Conservation (phyloP, 23 tunicate genomes). For the Halocynthia roretzi region DNA sequence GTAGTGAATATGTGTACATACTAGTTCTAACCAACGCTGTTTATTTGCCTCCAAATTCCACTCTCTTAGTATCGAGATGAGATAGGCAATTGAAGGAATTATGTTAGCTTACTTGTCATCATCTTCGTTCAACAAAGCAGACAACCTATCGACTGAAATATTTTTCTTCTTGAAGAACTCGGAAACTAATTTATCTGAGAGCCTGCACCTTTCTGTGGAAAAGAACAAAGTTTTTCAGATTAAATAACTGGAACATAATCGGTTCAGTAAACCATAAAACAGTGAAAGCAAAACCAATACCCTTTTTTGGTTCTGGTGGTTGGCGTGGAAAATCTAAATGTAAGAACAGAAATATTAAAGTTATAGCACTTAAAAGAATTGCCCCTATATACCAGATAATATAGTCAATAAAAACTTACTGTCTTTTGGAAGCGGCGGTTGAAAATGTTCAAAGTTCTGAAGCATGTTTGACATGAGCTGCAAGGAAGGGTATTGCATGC, state of each 20-base stretch:
- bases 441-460: not conserved
- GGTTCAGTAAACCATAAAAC: not conserved
- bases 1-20: too few species aligned
- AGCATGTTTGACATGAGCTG: too few species aligned
- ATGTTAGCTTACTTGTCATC: constrained; percentile 6
- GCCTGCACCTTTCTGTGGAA: not conserved
- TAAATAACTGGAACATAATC: not conserved
- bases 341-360: not conserved
- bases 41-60: too few species aligned
- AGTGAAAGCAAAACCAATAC: constrained; percentile 4
- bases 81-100: too few species aligned
- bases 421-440: constrained; percentile 21
- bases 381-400: too few species aligned
- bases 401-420: not conserved
- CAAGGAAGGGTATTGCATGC: too few species aligned
- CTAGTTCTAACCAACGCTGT: too few species aligned
- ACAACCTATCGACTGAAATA: constrained; percentile 8
- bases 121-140: not conserved
- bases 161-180: constrained; percentile 26
- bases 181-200: constrained; percentile 7
- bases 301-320: constrained; percentile 24
- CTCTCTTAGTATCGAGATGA: too few species aligned
- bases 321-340: constrained; percentile 12
- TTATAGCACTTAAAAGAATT: too few species aligned
- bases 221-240: not conserved